phyloP scores from a whole-genome alignment of 2,888 invertebrate species.

The Philereme transversata region DNA sequence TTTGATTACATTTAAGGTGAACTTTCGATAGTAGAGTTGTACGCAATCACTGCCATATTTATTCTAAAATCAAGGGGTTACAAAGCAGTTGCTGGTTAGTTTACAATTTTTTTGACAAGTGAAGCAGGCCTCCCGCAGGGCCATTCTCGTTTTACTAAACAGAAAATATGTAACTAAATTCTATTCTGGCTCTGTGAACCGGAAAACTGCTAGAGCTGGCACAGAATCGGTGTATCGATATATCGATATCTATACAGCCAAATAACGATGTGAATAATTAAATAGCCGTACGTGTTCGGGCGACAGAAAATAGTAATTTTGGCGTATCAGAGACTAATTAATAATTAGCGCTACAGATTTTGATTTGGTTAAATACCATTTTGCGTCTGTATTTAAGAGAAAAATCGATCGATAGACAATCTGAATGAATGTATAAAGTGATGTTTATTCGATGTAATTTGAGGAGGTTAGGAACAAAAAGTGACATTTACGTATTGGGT shows the following conservation, averaged over 20 bases:
- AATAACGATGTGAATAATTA: conserved; percentile 22
- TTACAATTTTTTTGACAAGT: no score
- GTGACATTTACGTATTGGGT: no score
- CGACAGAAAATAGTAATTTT: conserved; percentile 26
- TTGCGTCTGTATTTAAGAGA: conserved; percentile 7
- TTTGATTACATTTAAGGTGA: no score
- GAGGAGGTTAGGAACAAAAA: no score
- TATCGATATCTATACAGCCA: not conserved
- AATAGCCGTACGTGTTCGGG: conserved; percentile 1
- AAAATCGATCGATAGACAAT: not conserved
- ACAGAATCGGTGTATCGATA: conserved; percentile 22
- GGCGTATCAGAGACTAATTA: conserved; percentile 13
- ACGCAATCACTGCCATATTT: no score
- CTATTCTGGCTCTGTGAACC: conserved; percentile 60
- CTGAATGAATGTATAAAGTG: no score
- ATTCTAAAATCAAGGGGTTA: no score
- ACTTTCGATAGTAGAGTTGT: no score
- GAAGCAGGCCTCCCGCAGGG: conserved; percentile 21
- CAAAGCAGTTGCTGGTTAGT: no score
- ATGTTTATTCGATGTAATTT: no score
- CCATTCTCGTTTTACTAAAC: conserved; percentile 55
- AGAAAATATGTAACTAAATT: conserved; percentile 65
- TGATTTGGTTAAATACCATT: conserved; percentile 4
- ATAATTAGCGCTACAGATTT: conserved; percentile 6
- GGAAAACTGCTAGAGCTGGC: conserved; percentile 57